Percentiles rank a stretch among this genome's conserved stretches.
phyloP scores from a whole-genome alignment of 2,888 invertebrate species.

The Himalopsyche kuldschensis region DNA sequence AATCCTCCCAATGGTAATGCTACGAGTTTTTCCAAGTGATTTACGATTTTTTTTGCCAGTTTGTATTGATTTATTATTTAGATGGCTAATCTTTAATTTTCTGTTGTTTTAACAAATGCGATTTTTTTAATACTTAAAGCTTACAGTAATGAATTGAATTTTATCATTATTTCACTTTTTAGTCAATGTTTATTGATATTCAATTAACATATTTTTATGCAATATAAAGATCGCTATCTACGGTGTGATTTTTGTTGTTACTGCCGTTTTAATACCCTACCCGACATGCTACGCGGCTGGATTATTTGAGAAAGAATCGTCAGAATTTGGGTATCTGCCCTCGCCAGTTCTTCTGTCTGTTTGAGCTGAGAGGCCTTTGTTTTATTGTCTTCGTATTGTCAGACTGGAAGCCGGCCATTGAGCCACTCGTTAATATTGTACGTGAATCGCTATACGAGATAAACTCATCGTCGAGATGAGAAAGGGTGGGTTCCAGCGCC shows the following conservation, averaged over 20 bases:
- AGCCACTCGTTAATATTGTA: background rate
- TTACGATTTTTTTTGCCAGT: no score
- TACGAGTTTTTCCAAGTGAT: no score
- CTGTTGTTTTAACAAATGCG: no score
- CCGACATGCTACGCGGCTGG: background rate
- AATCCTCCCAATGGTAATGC: no score
- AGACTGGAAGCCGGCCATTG: background rate
- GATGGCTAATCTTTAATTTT: no score
- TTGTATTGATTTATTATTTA: no score
- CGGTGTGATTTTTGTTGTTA: background rate
- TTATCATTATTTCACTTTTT: no score
- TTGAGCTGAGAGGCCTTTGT: conserved; percentile 13
- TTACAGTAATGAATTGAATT: no score
- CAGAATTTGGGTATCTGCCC: conserved; percentile 8
- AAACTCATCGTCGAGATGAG: background rate
- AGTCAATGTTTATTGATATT: no score
- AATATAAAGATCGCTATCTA: no score
- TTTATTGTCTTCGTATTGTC: conserved; percentile 13
- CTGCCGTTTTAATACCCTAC: background rate
- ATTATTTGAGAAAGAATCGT: background rate
- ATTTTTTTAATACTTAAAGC: no score
- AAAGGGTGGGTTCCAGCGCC: background rate
- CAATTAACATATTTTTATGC: no score
- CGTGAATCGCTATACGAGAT: background rate
- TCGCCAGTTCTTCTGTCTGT: conserved; percentile 7